Conservation (phyloP, 2,797 vertebrate species). For the Enteromius unitaeniatus region DNA sequence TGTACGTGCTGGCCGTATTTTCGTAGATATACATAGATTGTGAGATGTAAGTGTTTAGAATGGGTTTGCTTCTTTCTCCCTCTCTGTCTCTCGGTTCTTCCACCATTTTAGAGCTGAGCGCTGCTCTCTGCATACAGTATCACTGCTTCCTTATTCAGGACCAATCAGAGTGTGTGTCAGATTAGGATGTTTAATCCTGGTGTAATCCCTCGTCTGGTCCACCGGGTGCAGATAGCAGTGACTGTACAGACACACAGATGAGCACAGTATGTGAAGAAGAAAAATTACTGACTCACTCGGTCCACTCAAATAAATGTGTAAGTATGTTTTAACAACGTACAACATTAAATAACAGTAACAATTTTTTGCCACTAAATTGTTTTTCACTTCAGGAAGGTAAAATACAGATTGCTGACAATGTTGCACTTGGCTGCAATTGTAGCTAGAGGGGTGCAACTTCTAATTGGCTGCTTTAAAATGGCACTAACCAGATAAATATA, state of each 20-base stretch:
- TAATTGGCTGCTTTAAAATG: slow-evolving; percentile 9
- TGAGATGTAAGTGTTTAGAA: background rate
- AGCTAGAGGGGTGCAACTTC: background rate
- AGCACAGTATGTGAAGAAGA: background rate
- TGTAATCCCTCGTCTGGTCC: slow-evolving; percentile 71
- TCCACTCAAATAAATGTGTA: background rate
- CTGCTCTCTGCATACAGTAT: slow-evolving; percentile 38
- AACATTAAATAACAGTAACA: background rate
- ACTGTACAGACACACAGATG: slow-evolving; percentile 29
- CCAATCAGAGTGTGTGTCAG: slow-evolving; percentile 64
- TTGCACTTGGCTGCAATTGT: background rate
- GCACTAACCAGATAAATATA: background rate
- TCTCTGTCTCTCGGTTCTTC: slow-evolving; percentile 26
- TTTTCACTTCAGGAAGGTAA: background rate
- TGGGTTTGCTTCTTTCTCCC: background rate
- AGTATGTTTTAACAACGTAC: background rate
- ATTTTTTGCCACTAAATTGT: background rate
- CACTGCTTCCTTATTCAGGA: slow-evolving; percentile 53
- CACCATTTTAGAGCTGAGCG: slow-evolving; percentile 39
- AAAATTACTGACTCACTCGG: background rate
- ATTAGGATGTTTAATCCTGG: slow-evolving; percentile 71
- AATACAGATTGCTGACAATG: background rate
- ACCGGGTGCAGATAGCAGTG: slow-evolving; percentile 57
- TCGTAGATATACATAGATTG: background rate
- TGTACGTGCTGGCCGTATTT: background rate